A percentile compares a stretch with the other conserved stretches of the same genome.
These are phyloP conservation scores for Melieria picta DNA, from an alignment of 2,888 invertebrate genomes.

Conservation along the genomic window DNA sequence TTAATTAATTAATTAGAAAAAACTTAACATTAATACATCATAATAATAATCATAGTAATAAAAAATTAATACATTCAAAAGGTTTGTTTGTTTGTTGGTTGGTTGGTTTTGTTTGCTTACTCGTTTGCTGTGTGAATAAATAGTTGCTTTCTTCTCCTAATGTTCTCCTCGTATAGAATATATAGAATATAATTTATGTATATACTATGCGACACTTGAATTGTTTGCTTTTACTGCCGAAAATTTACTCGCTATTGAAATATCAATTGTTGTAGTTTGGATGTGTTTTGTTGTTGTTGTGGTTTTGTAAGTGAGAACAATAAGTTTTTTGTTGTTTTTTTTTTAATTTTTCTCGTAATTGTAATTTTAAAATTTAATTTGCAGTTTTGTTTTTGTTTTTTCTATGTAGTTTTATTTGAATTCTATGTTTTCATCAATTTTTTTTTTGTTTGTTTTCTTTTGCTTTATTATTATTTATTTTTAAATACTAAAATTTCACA, in stretches of 20 bases:
- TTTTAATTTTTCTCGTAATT: constrained; percentile 7
- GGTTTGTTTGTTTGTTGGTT: constrained; percentile 14
- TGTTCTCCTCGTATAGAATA: background rate
- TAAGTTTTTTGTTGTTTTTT: constrained; percentile 7
- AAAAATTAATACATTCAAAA: constrained; percentile 36
- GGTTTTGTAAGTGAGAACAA: background rate
- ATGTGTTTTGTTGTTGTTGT: background rate
- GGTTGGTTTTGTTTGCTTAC: constrained; percentile 8
- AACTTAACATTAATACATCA: constrained; percentile 36
- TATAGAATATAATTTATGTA: no score
- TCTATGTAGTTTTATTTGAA: constrained; percentile 2
- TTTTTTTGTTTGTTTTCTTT: constrained; percentile 18
- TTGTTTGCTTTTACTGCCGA: background rate
- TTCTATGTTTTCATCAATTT: constrained; percentile 8
- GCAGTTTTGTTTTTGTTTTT: background rate
- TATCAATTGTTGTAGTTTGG: background rate
- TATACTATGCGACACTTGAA: no score
- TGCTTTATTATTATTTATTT: constrained; percentile 10
- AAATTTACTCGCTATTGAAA: constrained; percentile 3
- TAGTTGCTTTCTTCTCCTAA: background rate
- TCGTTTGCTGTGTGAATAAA: background rate
- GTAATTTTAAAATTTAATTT: background rate
- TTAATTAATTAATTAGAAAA: constrained; percentile 30
- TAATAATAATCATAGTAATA: constrained; percentile 28
- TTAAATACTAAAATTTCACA: background rate